Base-by-base conservation (phyloP, 1,140 invertebrate species). In the Myzus persicae region DNA sequence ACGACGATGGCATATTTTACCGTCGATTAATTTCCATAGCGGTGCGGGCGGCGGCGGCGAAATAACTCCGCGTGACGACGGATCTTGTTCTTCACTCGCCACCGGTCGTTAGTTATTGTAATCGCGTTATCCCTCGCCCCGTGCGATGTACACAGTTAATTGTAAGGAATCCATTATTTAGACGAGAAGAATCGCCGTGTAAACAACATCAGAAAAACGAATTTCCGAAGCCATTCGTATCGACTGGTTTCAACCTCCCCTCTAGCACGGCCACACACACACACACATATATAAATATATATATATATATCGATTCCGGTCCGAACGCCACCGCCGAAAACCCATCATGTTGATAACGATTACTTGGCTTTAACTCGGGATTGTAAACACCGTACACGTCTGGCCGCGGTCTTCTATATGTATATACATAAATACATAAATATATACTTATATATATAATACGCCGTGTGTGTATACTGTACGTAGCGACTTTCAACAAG, bases 401-500 rank as follows among this genome's bases (percentile, higher is more conserved):
- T 88, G 85, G 44, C 24, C 44, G 44, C 44, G 85, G 84, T 42
- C 31, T 42, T 85, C 31, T 42, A 26, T 84, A 42, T 84, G 38
- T 18, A 81, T 22, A 22, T 38, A 81, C 38, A 81, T 81, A 81
- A 22, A 22, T 4, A 20, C 18, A 20, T 48, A 48, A 2, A 48
- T 48, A 48, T 48, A 48, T 48, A 46, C 31, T 14, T 82, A 22
- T 82, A 82, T 84, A 81, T 20, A 81, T 20, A n/a, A n/a, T n/a
- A n/a, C 46, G 42, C 42, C 11, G 11, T 46, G 26, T 38, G 22
- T 81, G 38, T 81, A 81, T 36, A 38, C 31, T n/a, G n/a, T n/a
- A 38, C 31, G 51, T 20, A n/a, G 46, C 38, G 46, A 84, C 36
- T 93, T 93, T 93, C 91, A 93, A 93, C 91, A 93, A 93, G 91